Evolutionary conservation across 2,888 invertebrate species (phyloP), one percentile per base, ranked within the genome.

Genomic region (Nephrotoma appendiculata): DNA sequence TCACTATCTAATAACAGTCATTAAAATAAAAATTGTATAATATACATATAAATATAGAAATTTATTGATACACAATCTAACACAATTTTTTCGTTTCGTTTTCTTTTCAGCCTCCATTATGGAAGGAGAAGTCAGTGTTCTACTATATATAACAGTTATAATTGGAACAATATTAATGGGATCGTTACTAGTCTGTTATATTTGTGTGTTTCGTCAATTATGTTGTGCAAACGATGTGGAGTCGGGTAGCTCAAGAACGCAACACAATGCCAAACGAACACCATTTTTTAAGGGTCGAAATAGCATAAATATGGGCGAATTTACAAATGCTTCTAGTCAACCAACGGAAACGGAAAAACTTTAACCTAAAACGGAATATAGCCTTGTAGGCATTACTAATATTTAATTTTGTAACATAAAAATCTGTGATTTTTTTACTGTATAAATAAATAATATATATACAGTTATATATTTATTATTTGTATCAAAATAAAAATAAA

Each of bases 101-200:
- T 71, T 71, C 7, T 71, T 71, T 71, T 9, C 71, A 71, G 71
- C 31, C 31, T 9, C 71, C 31, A 48, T 12, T 11, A 91, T 93
- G 89, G 93, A 93, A 89, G 93, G 93, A 88, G 93, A 94, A 90
- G 91, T 94, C 86, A 93, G 94, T 88, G 92, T 94, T 88, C 91
- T 94, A 6, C 91, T 94, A 83, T 93, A 94, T 2, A 92, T 94
- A 86, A 93, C 94, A 5, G 93, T 94, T 83, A 91, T 93, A 83
- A 92, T 94, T 44, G 94, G 94, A 6, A 91, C 94, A 57, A 90
- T 94, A 5, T 92, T 94, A 9, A 94, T 95, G 92, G 92, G 94
- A 85, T 93, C 94, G 0, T 90, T 95, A n/a, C 92, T 95, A 0
- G 92, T 94, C 90, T 95, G 95, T 90, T 95, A 95, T 90, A 94